phyloP scores from a whole-genome alignment of 2,888 invertebrate genomes.

The Yponomeuta cagnagella region DNA sequence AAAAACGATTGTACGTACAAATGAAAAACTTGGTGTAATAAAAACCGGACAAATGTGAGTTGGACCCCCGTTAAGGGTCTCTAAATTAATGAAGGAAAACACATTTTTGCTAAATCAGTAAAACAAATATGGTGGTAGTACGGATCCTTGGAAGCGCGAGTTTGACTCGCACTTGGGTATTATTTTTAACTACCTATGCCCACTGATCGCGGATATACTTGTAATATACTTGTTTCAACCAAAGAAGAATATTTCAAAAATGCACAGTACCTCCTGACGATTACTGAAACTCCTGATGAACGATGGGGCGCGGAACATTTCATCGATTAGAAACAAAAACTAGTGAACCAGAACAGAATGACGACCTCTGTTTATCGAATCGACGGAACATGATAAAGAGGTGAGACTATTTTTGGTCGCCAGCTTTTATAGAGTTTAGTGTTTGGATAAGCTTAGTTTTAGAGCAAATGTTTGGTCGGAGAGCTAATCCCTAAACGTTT shows the following conservation, averaged over 20 bases:
- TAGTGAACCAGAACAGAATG: slow-evolving; percentile 19
- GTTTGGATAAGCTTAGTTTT: slow-evolving; percentile 42
- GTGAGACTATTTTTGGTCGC: not conserved
- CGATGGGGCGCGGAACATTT: slow-evolving; percentile 65
- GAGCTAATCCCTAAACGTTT: slow-evolving; percentile 36
- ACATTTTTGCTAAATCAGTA: no score
- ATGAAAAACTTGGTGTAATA: no score
- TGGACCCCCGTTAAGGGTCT: no score
- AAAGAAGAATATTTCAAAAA: not conserved
- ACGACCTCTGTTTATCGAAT: not conserved
- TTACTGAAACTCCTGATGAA: slow-evolving; percentile 61
- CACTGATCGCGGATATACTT: no score
- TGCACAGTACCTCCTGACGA: slow-evolving; percentile 32
- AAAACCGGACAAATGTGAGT: no score
- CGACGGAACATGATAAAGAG: not conserved
- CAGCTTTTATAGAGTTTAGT: slow-evolving; percentile 22
- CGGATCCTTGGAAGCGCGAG: no score
- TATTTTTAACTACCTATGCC: no score
- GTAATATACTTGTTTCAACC: not conserved
- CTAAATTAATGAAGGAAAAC: no score
- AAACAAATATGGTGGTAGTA: no score
- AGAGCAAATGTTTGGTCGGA: slow-evolving; percentile 49
- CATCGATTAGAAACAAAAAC: slow-evolving; percentile 26
- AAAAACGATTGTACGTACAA: no score
- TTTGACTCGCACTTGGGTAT: no score